Conservation (phyloP, 2,113 vertebrate genomes). For the Coturnix japonica region DNA sequence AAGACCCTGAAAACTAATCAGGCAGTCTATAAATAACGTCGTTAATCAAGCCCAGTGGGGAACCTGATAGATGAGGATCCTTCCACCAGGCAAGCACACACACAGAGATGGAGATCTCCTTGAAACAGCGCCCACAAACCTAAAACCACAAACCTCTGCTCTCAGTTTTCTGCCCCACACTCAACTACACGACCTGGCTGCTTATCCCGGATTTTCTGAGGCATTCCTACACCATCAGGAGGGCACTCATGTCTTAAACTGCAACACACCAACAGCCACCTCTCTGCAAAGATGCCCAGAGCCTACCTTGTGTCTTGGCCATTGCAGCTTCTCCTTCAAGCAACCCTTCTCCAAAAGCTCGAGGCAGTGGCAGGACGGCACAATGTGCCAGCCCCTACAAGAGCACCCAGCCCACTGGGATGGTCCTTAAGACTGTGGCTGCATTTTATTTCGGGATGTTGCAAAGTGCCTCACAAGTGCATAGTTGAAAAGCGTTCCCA, state of each 20-base stretch:
- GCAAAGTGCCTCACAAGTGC: neutral
- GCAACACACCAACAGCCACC: fast-evolving
- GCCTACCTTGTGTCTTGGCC: neutral
- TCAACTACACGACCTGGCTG: neutral
- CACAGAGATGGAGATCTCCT: neutral
- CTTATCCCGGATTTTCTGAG: neutral
- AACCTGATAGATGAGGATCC: neutral
- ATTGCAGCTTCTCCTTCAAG: neutral
- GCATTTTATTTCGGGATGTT: slow-evolving; percentile 23
- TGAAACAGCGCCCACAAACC: neutral
- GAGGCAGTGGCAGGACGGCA: fast-evolving
- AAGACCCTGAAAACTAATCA: slow-evolving; percentile 33
- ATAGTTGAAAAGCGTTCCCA: neutral
- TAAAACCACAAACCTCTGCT: neutral
- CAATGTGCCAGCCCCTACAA: neutral
- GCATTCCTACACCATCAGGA: neutral
- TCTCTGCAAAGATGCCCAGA: neutral
- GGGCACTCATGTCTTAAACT: neutral
- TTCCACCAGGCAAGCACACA: neutral
- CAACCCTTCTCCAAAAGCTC: fast-evolving
- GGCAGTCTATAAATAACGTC: neutral
- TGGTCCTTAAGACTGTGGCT: neutral
- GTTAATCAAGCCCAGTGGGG: neutral
- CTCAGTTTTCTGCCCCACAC: neutral
- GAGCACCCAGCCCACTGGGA: neutral